These are phyloP conservation scores for honey bee (Apis mellifera) DNA, from an alignment of 1,140 invertebrate genomes.

Conservation along the genomic window DNA sequence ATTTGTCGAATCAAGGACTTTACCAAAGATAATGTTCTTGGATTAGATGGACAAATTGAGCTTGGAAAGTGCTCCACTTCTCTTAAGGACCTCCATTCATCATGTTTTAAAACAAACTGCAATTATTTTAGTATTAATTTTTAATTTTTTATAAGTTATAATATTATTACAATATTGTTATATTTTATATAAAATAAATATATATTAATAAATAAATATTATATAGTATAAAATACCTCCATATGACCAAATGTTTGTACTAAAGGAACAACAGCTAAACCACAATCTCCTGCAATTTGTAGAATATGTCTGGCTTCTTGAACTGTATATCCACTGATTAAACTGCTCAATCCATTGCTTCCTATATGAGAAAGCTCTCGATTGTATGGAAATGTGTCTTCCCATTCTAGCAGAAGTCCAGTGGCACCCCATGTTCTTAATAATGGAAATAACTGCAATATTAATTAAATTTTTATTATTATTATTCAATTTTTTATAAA, in stretches of 20 bases:
- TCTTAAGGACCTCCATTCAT: slow-evolving; percentile 88
- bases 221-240: slow-evolving; percentile 82
- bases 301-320: slow-evolving; percentile 84
- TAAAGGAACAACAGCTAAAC: slow-evolving; percentile 93
- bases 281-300: slow-evolving; percentile 83
- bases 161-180: not conserved
- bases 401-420: slow-evolving; percentile 94
- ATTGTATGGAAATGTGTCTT: slow-evolving; percentile 95
- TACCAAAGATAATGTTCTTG: slow-evolving; percentile 83
- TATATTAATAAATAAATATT: too few species aligned
- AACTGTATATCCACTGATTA: slow-evolving; percentile 84
- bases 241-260: slow-evolving; percentile 98
- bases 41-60: slow-evolving; percentile 90
- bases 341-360: slow-evolving; percentile 81
- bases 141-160: slow-evolving; percentile 79
- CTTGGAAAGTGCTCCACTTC: slow-evolving; percentile 90
- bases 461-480: not conserved
- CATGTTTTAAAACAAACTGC: slow-evolving; percentile 91
- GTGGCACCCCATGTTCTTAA: slow-evolving; percentile 88
- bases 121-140: slow-evolving; percentile 83
- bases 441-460: slow-evolving; percentile 82
- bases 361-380: slow-evolving; percentile 85
- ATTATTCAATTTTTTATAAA: too few species aligned
- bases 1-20: slow-evolving; percentile 84
- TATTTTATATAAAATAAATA: too few species aligned